Conservation (phyloP, 2,797 vertebrate genomes). For the Scomberomorus guttatus region DNA sequence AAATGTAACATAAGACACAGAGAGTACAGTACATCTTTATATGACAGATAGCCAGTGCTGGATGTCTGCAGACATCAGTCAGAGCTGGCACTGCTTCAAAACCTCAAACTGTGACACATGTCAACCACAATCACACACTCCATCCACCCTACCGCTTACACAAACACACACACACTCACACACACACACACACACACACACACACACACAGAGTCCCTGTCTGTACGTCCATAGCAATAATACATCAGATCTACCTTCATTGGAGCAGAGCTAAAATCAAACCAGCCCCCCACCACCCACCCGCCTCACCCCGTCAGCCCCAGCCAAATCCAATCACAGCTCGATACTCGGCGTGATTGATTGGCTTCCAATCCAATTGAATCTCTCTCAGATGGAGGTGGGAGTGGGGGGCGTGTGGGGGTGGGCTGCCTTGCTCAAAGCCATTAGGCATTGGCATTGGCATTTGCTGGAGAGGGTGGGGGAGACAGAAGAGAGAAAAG, state of each 20-base stretch:
- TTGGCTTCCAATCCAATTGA: slow-evolving; percentile 84
- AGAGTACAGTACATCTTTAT: slow-evolving; percentile 38
- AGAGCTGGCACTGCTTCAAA: slow-evolving; percentile 68
- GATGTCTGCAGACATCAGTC: slow-evolving; percentile 67
- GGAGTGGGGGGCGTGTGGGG: slow-evolving; percentile 10
- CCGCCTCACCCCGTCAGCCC: slow-evolving; percentile 62
- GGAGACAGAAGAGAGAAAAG: slow-evolving; percentile 32
- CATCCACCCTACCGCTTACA: slow-evolving; percentile 51
- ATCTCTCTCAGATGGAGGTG: slow-evolving; percentile 63
- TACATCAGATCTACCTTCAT: slow-evolving; percentile 78
- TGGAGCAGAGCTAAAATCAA: slow-evolving; percentile 80
- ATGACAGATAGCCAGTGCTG: slow-evolving; percentile 51
- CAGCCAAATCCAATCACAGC: slow-evolving; percentile 82
- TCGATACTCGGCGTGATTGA: slow-evolving; percentile 80
- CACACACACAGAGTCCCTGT: slow-evolving; percentile 16
- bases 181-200: slow-evolving; percentile 30
- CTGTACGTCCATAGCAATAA: slow-evolving; percentile 77
- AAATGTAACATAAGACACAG: slow-evolving; percentile 42
- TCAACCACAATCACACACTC: slow-evolving; percentile 72
- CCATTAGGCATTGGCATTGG: slow-evolving; percentile 74
- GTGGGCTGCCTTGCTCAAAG: slow-evolving; percentile 61
- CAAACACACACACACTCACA: slow-evolving; percentile 40
- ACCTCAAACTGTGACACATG: slow-evolving; percentile 71
- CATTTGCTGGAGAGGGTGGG: slow-evolving; percentile 44
- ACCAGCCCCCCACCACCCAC: slow-evolving; percentile 22